phyloP scores from a whole-genome alignment of 2,888 invertebrate genomes.

The Orthosia cruda region DNA sequence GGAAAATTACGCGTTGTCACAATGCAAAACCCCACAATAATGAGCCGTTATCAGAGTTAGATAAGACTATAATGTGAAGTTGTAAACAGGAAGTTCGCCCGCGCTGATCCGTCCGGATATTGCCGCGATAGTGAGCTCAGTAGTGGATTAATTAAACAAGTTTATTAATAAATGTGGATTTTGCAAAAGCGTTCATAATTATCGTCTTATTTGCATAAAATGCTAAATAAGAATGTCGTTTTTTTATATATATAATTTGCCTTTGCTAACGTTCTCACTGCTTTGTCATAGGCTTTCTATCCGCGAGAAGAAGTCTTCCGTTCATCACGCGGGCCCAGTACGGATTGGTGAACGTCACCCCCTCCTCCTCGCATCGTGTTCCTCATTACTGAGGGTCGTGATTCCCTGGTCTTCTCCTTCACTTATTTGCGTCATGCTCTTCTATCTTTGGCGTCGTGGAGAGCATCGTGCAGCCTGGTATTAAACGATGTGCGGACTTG shows the following conservation, averaged over 20 bases:
- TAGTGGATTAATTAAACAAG: conserved; percentile 7
- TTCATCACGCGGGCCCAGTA: no score
- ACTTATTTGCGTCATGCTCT: no score
- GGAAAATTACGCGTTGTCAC: conserved; percentile 42
- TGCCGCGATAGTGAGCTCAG: conserved; percentile 37
- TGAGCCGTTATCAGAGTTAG: conserved; percentile 41
- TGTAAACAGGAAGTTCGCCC: conserved; percentile 63
- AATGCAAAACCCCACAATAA: conserved; percentile 39
- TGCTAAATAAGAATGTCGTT: not conserved
- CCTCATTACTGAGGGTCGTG: no score
- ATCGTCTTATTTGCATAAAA: not conserved
- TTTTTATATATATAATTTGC: no score
- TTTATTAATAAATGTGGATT: conserved; percentile 18
- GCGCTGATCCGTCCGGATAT: conserved; percentile 59
- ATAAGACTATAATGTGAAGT: conserved; percentile 47
- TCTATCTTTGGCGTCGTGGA: no score
- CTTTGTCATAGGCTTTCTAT: no score
- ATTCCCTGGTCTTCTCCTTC: no score
- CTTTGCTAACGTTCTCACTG: no score
- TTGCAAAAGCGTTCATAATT: not conserved
- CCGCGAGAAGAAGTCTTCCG: no score
- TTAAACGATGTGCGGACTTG: no score
- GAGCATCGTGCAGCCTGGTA: no score
- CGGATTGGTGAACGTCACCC: not conserved
- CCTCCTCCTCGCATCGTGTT: no score